Conservation (phyloP, 2,888 invertebrate species). For the Phaonia tiefii region DNA sequence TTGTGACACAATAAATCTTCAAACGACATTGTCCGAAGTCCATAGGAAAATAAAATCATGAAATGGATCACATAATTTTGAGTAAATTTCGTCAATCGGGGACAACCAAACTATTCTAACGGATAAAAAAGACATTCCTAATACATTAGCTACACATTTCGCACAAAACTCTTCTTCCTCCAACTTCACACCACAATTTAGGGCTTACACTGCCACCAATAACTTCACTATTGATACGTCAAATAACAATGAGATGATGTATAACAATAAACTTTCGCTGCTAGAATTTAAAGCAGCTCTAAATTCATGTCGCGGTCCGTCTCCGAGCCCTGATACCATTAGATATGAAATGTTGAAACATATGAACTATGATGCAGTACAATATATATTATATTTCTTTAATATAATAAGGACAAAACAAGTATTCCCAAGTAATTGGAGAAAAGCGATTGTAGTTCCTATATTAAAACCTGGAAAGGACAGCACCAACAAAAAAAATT, state of each 20-base stretch:
- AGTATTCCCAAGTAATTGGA: constrained; percentile 40
- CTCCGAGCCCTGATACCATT: constrained; percentile 39
- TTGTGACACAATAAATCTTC: too few relatives aligned
- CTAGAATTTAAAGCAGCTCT: constrained; percentile 32
- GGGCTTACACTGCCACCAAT: not conserved
- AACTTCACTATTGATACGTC: not conserved
- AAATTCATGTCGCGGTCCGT: constrained; percentile 7
- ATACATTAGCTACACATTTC: constrained; percentile 15
- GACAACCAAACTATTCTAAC: not conserved
- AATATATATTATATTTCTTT: constrained; percentile 25
- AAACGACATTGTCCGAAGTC: too few relatives aligned
- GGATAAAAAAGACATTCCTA: constrained; percentile 9
- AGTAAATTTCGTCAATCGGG: too few relatives aligned
- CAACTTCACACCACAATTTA: constrained; percentile 23
- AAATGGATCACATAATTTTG: too few relatives aligned
- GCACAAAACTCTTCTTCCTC: constrained; percentile 36
- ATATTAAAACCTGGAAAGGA: constrained; percentile 41
- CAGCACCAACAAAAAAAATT: not conserved
- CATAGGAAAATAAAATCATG: too few relatives aligned
- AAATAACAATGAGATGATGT: constrained; percentile 22
- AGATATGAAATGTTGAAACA: constrained; percentile 43
- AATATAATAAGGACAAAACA: constrained; percentile 38
- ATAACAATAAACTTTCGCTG: constrained; percentile 9
- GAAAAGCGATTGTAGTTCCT: constrained; percentile 32
- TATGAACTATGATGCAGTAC: constrained; percentile 11